These are phyloP conservation scores for Neelides folsomi DNA, from an alignment of 2,888 invertebrate genomes.

Conservation along the genomic window DNA sequence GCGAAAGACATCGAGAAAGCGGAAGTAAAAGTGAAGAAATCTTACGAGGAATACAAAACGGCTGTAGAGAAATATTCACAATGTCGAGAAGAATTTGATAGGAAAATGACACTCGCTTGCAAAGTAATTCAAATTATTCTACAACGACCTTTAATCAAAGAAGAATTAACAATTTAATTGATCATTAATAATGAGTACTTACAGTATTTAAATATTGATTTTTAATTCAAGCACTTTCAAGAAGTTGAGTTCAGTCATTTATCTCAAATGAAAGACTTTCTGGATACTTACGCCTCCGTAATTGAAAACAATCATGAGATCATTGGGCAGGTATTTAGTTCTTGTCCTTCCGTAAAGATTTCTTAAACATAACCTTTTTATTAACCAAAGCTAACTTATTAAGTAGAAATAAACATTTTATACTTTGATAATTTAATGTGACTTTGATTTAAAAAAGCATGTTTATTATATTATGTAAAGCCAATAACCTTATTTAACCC, in stretches of 20 bases:
- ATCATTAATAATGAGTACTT: too few relatives aligned
- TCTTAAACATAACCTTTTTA: too few relatives aligned
- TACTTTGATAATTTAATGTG: too few relatives aligned
- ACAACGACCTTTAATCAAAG: too few relatives aligned
- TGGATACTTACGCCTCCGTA: conserved; percentile 73
- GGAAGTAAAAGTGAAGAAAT: conserved; percentile 78
- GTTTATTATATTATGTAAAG: too few relatives aligned
- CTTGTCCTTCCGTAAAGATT: too few relatives aligned
- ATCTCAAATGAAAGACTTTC: conserved; percentile 88
- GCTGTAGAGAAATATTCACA: conserved; percentile 83
- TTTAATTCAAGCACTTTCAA: conserved; percentile 61
- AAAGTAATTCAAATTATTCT: conserved; percentile 48
- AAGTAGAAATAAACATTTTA: too few relatives aligned
- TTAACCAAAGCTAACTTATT: too few relatives aligned
- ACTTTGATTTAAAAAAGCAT: too few relatives aligned
- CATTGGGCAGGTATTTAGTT: conserved; percentile 67
- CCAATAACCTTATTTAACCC: too few relatives aligned
- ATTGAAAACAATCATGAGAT: conserved; percentile 79
- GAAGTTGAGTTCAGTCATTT: conserved; percentile 85
- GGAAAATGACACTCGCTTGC: conserved; percentile 84
- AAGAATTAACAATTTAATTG: too few relatives aligned
- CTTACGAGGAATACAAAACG: conserved; percentile 85
- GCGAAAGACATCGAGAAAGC: conserved; percentile 87
- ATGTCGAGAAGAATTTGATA: conserved; percentile 86
- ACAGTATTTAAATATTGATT: too few relatives aligned